Conservation (phyloP, 37 sponge, comb jelly and placozoan species). For the Hexactinellida sp. region DNA sequence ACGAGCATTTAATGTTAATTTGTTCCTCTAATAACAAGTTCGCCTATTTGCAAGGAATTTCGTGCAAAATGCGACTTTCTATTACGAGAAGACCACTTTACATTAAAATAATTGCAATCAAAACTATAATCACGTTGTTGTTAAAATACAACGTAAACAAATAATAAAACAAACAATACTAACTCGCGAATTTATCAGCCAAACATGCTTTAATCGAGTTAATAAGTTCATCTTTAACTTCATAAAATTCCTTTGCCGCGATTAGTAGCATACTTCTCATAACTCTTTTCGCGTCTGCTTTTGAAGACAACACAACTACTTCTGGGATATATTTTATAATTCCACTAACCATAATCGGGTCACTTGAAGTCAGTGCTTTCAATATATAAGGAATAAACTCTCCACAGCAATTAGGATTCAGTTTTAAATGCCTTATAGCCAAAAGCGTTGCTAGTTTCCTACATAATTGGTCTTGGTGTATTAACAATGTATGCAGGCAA, state of each 20-base stretch:
- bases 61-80: no score
- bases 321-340: background rate
- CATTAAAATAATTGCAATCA: background rate
- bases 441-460: background rate
- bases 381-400: conserved; percentile 5
- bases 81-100: no score
- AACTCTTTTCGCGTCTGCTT: background rate
- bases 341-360: conserved; percentile 11
- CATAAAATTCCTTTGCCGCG: background rate
- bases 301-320: background rate
- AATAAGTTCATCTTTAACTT: background rate
- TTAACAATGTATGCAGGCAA: background rate
- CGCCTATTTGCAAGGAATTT: no score
- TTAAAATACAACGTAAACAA: background rate
- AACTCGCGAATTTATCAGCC: background rate
- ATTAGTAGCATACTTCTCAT: conserved; percentile 10
- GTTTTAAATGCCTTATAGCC: background rate
- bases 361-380: background rate
- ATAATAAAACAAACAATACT: background rate
- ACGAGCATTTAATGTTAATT: no score
- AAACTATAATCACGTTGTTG: background rate
- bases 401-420: background rate
- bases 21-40: no score
- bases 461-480: background rate
- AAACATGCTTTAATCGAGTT: background rate